Evolutionary conservation across 1,140 invertebrate species (phyloP), one percentile per base, ranked within the genome.

Genomic region (Drosophila asahinai): DNA sequence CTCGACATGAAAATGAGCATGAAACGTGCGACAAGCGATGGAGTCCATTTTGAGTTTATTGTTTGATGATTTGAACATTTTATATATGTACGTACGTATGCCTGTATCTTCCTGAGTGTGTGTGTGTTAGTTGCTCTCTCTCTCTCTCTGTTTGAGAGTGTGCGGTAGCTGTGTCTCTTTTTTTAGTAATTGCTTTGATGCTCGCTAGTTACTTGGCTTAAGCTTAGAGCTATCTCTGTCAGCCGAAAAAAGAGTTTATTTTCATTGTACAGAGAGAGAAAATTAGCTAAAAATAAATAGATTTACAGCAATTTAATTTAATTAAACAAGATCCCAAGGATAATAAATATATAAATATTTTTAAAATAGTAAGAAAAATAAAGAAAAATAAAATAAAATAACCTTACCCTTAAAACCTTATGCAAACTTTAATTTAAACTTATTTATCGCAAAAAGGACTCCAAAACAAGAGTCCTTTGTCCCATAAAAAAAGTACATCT

Each of bases 1-100:
- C 86, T 89, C 84, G 86, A 90, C 86, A 87, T 84, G 90, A 92
- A 92, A 92, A 92, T 92, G 91, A 91, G 91, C 86, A 91, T 84
- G 77, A 91, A 92, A 91, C 83, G 77, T 84, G 84, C 76, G 84
- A 78, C 86, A 81, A 91, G 91, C 90, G 86, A 92, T 79, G 91
- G 91, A 92, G 91, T 92, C 91, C 91, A 92, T 92, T 92, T 92
- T 92, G 89, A 92, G 91, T 92, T 92, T 92, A 92, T 92, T 92
- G 91, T 92, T 92, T 92, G 91, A 91, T 92, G 91, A 92, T 92
- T 92, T 92, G 91, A 91, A 92, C 91, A 92, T 92, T 92, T 92
- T 92, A 91, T 92, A 79, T 77, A 62, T 58, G 80, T 59, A 64
- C 17, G 40, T 47, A 52, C 48, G 60, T 66, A 54, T 66, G n/a